Percentiles rank a stretch among this genome's conserved stretches.
Evolutionary conservation across 2,113 vertebrate genomes (phyloP).

Genomic region (Lamprologus speciosus): DNA sequence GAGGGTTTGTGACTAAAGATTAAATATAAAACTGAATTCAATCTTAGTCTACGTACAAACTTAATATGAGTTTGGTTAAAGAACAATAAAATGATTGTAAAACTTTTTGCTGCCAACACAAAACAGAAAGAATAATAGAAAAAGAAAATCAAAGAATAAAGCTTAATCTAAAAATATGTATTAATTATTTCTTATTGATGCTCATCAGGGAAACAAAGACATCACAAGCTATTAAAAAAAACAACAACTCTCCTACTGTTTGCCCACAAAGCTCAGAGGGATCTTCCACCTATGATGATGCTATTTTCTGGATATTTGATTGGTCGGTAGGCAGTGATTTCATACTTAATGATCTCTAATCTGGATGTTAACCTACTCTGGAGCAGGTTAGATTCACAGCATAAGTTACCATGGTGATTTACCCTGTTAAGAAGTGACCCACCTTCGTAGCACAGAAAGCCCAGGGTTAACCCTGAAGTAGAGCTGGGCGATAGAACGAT

Average conservation of each 20-base stretch:
- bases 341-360: background rate
- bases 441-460: accelerated
- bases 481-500: too few relatives aligned
- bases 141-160: background rate
- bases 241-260: background rate
- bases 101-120: background rate
- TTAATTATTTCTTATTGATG: background rate
- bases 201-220: background rate
- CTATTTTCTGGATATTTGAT: background rate
- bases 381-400: background rate
- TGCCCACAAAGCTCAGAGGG: background rate
- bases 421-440: background rate
- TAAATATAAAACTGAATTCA: background rate
- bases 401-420: background rate
- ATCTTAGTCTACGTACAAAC: background rate
- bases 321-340: background rate
- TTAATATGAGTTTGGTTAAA: background rate
- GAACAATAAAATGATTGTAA: background rate
- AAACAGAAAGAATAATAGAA: background rate
- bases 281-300: background rate
- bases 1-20: background rate
- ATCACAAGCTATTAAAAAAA: background rate
- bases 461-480: background rate
- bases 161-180: background rate
- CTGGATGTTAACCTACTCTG: background rate